A percentile compares a stretch with the other conserved stretches of the same genome.
phyloP scores from a whole-genome alignment of 2,888 invertebrate genomes.

The Drosophila histrio region DNA sequence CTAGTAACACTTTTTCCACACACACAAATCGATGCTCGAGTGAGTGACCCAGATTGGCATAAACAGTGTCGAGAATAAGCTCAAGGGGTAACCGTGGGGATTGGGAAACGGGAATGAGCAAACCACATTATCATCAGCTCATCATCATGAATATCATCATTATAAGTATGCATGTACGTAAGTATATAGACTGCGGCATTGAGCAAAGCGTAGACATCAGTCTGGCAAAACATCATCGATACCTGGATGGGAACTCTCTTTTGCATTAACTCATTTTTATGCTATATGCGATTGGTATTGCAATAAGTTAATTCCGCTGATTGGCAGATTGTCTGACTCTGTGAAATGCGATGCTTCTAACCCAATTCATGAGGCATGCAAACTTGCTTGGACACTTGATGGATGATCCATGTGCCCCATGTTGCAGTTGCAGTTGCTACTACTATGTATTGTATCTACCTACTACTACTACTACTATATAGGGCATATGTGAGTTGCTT shows the following conservation, averaged over 20 bases:
- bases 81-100: background rate
- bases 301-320: slow-evolving; percentile 65
- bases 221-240: slow-evolving; percentile 50
- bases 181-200: slow-evolving; percentile 19
- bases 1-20: slow-evolving; percentile 53
- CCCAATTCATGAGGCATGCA: slow-evolving; percentile 59
- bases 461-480: slow-evolving; percentile 2
- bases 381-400: slow-evolving; percentile 41
- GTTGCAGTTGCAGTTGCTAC: background rate
- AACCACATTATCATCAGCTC: slow-evolving; percentile 11
- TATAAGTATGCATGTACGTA: too few relatives aligned
- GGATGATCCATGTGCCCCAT: slow-evolving; percentile 16
- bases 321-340: slow-evolving; percentile 57
- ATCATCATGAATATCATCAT: slow-evolving; percentile 25
- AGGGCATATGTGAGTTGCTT: slow-evolving; percentile 14
- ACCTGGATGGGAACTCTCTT: slow-evolving; percentile 31
- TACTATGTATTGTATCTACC: background rate
- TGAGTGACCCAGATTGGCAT: slow-evolving; percentile 54
- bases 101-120: slow-evolving; percentile 8
- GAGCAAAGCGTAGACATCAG: slow-evolving; percentile 11
- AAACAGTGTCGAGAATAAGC: slow-evolving; percentile 23
- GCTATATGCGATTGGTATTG: slow-evolving; percentile 30
- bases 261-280: slow-evolving; percentile 50
- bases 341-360: slow-evolving; percentile 71
- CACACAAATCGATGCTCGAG: slow-evolving; percentile 43